Evolutionary conservation across 23 tunicate species (phyloP), one percentile per base, ranked within the genome.

Genomic region (Aplidium turbinatum): DNA sequence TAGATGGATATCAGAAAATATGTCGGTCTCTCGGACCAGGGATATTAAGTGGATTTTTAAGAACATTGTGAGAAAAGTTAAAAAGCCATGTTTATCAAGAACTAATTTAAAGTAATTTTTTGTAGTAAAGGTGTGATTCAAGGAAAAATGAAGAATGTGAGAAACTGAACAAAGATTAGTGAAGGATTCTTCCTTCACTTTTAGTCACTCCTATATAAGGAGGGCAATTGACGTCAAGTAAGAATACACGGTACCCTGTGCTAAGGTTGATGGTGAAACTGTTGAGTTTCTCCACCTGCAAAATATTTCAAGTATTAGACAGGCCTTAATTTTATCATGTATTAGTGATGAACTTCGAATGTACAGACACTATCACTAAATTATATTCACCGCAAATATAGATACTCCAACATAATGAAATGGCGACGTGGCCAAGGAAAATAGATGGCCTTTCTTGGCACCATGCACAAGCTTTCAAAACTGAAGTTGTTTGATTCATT

Each of bases 41-140:
- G 18, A 24, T 11, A 27, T 27, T 65, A 9, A 2, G 66, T 65
- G 65, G 66, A 50, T 20, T 47, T 34, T 27, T 4, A 36, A 19
- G 72, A 65, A 65, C 83, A 78, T 78, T 78, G 61, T 57, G 40
- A 62, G 18, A 1, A 46, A 62, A 76, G n/a, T 76, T 76, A 78
- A 33, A 65, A 78, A 58, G 74, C 83, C 83, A 78, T 78, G 52
- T 66, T 78, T 52, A n/a, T 24, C 20, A 31, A 52, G 51, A 66
- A 78, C n/a, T 51, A 47, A 33, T 0, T 20, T 22, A 36, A 78
- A 78, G 66, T 26, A 65, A 7, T 18, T 22, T 4, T n/a, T 61
- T 76, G 42, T 62, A 35, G 24, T 2, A 7, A n/a, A 25, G 30
- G 33, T 13, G 22, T 18, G 21, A 38, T 57, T 34, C 50, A 0